Evolutionary conservation across 2,113 vertebrate genomes (phyloP).

Genomic region (Ramphastos sulfuratus): DNA sequence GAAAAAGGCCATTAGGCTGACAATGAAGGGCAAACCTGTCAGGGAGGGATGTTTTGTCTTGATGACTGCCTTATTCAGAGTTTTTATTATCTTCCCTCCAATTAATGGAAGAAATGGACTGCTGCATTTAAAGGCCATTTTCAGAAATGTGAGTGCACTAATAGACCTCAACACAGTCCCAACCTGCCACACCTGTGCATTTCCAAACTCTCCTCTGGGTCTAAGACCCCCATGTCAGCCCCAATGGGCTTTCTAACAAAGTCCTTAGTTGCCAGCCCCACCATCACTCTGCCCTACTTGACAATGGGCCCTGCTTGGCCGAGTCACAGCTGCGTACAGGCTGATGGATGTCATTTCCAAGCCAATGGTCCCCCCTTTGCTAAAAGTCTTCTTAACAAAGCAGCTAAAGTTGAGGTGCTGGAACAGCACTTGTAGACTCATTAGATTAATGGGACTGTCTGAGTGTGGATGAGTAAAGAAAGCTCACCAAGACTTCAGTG

Average conservation of each 20-base stretch:
- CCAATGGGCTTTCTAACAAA: too few species aligned
- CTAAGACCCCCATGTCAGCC: background rate
- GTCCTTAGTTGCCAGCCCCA: accelerated
- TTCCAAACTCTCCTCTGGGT: too few species aligned
- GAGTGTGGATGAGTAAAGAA: background rate
- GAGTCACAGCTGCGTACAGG: background rate
- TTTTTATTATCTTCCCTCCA: background rate
- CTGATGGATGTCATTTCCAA: background rate
- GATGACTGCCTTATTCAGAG: background rate
- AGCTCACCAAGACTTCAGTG: background rate
- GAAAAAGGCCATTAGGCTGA: background rate
- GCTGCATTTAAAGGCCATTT: background rate
- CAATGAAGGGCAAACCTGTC: background rate
- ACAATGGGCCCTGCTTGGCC: background rate
- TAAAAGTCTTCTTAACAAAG: background rate
- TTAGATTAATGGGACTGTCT: background rate
- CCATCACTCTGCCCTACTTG: background rate
- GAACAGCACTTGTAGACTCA: background rate
- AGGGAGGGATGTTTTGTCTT: background rate
- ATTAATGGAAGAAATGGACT: background rate
- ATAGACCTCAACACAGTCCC: background rate
- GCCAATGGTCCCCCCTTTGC: background rate
- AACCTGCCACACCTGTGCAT: accelerated
- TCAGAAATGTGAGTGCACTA: background rate
- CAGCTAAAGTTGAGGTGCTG: background rate